Evolutionary conservation across 2,888 invertebrate genomes (phyloP).

Genomic region (Tetranychus truncatus): DNA sequence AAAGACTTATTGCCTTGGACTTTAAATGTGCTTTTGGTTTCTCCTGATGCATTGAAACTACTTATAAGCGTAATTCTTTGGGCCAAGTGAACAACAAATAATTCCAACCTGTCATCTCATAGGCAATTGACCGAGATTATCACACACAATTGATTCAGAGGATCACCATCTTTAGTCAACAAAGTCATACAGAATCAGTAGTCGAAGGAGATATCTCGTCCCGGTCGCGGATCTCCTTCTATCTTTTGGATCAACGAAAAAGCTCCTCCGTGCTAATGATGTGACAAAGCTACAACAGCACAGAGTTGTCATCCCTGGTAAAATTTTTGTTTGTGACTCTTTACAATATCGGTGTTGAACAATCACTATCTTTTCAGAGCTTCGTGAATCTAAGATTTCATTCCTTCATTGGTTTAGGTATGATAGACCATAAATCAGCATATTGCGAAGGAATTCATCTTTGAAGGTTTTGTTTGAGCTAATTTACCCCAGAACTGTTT

Average conservation of each 20-base stretch:
- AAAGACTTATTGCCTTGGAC: too few species aligned
- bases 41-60: too few species aligned
- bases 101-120: slow-evolving; percentile 28
- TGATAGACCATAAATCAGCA: not conserved
- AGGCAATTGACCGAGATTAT: slow-evolving; percentile 31
- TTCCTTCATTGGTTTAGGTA: not conserved
- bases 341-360: not conserved
- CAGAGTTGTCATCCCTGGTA: not conserved
- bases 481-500: slow-evolving; percentile 11
- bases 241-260: not conserved
- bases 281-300: slow-evolving; percentile 4
- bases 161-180: slow-evolving; percentile 13
- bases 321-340: not conserved
- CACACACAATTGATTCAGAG: slow-evolving; percentile 25
- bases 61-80: slow-evolving; percentile 10
- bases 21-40: too few species aligned
- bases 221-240: not conserved
- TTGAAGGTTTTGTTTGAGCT: not conserved
- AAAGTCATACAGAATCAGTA: slow-evolving; percentile 32
- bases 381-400: not conserved
- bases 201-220: slow-evolving; percentile 30
- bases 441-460: not conserved
- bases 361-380: not conserved
- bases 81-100: not conserved
- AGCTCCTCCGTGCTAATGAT: not conserved